Conservation (phyloP, 2,888 invertebrate species). For the Epirrita christyi region DNA sequence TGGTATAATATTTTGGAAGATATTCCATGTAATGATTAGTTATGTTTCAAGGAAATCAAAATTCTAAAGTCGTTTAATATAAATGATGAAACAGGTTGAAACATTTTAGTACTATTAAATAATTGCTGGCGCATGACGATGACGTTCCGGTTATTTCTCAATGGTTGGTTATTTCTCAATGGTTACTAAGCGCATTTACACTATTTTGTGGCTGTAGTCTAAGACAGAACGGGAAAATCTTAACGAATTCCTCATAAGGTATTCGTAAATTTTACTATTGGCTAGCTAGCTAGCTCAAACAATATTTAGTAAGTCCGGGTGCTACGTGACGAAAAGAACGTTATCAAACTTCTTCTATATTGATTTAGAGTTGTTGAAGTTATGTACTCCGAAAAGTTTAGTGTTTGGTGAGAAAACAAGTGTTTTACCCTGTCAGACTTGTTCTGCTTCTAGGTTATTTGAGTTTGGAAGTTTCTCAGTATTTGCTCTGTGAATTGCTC, state of each 20-base stretch:
- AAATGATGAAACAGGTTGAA: conserved; percentile 23
- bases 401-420: conserved; percentile 37
- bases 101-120: conserved; percentile 4
- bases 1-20: background rate
- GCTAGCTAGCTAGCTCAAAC: background rate
- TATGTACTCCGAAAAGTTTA: conserved; percentile 36
- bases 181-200: conserved; percentile 9
- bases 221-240: background rate
- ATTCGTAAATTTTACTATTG: conserved; percentile 7
- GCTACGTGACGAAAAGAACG: conserved; percentile 60
- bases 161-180: conserved; percentile 20
- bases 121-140: conserved; percentile 6
- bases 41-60: background rate
- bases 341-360: conserved; percentile 45
- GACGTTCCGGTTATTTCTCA: conserved; percentile 21
- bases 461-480: conserved; percentile 6
- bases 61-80: background rate
- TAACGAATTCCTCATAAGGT: conserved; percentile 21
- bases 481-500: background rate
- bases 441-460: conserved; percentile 19
- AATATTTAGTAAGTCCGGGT: conserved; percentile 15
- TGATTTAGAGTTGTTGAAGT: conserved; percentile 43
- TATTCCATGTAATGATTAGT: background rate
- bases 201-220: background rate
- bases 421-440: conserved; percentile 18